These are phyloP conservation scores for Drosophila seguyi DNA, from an alignment of 1,140 invertebrate species.

Conservation along the genomic window DNA sequence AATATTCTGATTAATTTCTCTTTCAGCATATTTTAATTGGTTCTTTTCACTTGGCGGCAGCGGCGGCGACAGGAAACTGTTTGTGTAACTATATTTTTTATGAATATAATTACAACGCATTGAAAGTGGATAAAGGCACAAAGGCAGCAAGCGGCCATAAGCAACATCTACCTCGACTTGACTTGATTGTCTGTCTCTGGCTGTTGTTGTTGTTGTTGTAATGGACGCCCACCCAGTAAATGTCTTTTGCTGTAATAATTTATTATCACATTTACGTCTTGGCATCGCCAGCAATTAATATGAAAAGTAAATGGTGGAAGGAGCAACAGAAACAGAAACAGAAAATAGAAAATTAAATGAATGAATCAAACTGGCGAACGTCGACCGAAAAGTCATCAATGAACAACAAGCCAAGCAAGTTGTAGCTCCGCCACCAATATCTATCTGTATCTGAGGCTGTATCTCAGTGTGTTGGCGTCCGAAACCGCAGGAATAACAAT, in stretches of 20 bases:
- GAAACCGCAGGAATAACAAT: constrained; percentile 58
- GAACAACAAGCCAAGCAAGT: constrained; percentile 48
- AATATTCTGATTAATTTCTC: constrained; percentile 35
- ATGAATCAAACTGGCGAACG: constrained; percentile 70
- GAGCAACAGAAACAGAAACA: constrained; percentile 16
- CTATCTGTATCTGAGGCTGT: constrained; percentile 45
- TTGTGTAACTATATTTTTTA: constrained; percentile 46
- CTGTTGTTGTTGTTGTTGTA: constrained; percentile 49
- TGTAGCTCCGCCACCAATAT: constrained; percentile 45
- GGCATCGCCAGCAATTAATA: constrained; percentile 74
- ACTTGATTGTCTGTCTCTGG: constrained; percentile 36
- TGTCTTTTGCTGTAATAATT: constrained; percentile 78
- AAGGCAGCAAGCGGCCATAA: constrained; percentile 24
- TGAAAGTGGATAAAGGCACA: constrained; percentile 39
- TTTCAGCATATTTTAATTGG: constrained; percentile 47
- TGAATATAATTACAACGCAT: constrained; percentile 57
- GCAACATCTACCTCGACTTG: constrained; percentile 40
- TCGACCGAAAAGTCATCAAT: constrained; percentile 67
- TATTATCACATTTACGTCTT: constrained; percentile 77
- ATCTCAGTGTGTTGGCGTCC: constrained; percentile 69
- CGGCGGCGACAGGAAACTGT: constrained; percentile 58
- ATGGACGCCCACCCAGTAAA: constrained; percentile 68
- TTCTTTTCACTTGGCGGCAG: constrained; percentile 37
- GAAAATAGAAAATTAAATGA: constrained; percentile 72
- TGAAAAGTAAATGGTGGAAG: constrained; percentile 60